Evolutionary conservation across 1,140 invertebrate genomes (phyloP).

Genomic region (Saccostrea glomerata): DNA sequence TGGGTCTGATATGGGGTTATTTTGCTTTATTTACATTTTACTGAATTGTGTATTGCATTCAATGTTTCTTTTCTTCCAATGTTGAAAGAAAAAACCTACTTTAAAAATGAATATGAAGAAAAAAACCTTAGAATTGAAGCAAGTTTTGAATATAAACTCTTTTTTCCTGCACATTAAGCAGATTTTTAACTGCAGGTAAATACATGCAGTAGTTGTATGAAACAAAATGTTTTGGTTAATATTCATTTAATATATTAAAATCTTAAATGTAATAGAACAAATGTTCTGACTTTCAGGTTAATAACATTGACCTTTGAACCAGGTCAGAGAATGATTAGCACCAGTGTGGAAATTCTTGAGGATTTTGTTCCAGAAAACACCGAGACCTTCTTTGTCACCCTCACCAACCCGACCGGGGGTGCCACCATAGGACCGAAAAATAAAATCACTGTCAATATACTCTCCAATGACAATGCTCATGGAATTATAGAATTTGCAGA

Average conservation of each 20-base stretch:
- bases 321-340: slow-evolving; percentile 61
- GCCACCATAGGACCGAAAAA: slow-evolving; percentile 70
- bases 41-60: too few relatives aligned
- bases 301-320: slow-evolving; percentile 73
- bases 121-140: too few relatives aligned
- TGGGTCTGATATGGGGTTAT: too few relatives aligned
- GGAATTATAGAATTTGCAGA: slow-evolving; percentile 74
- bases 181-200: too few relatives aligned
- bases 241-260: too few relatives aligned
- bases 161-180: too few relatives aligned
- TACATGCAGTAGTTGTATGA: too few relatives aligned
- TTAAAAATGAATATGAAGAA: not conserved
- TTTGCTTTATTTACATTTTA: too few relatives aligned
- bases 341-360: slow-evolving; percentile 68
- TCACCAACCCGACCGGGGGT: slow-evolving; percentile 67
- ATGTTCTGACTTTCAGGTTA: slow-evolving; percentile 60
- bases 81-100: not conserved
- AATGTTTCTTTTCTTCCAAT: too few relatives aligned
- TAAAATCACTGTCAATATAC: slow-evolving; percentile 69
- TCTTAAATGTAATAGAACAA: not conserved
- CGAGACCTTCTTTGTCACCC: slow-evolving; percentile 72
- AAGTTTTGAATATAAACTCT: too few relatives aligned
- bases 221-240: too few relatives aligned
- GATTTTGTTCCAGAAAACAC: slow-evolving; percentile 74
- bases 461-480: slow-evolving; percentile 77